Conservation (phyloP, 2,888 invertebrate genomes). For the Nomada ferruginata region DNA sequence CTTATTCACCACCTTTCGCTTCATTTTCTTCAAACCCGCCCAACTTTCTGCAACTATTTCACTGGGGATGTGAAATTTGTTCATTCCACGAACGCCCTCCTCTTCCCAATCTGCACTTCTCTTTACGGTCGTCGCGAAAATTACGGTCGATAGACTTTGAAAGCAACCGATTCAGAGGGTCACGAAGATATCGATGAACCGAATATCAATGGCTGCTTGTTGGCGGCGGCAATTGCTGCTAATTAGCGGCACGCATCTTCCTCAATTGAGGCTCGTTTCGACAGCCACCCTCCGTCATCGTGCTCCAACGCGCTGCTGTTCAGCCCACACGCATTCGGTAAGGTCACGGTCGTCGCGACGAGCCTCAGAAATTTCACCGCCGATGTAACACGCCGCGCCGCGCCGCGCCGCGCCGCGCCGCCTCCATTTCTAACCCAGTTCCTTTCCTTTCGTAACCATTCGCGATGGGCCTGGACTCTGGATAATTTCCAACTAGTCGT, state of each 20-base stretch:
- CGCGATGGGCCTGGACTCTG: constrained; percentile 41
- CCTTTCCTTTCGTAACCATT: constrained; percentile 60
- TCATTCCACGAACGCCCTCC: no score
- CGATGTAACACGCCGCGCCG: background rate
- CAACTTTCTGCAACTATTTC: background rate
- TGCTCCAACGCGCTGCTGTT: constrained; percentile 31
- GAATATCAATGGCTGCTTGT: constrained; percentile 43
- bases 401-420: background rate
- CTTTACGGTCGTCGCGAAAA: background rate
- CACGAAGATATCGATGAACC: constrained; percentile 40
- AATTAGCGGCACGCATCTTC: constrained; percentile 56
- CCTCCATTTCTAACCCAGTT: constrained; percentile 68
- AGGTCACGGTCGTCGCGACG: constrained; percentile 69
- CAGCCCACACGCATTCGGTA: constrained; percentile 64
- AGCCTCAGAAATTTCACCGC: constrained; percentile 61
- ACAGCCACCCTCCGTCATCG: constrained; percentile 37
- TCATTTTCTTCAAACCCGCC: background rate
- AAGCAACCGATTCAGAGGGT: constrained; percentile 15
- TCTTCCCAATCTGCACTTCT: no score
- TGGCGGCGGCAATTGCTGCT: constrained; percentile 51
- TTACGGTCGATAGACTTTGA: constrained; percentile 17
- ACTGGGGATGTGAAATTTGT: background rate
- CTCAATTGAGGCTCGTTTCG: constrained; percentile 56
- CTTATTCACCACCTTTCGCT: constrained; percentile 6
- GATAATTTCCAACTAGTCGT: constrained; percentile 52